Conservation (phyloP, 2,797 vertebrate genomes). For the Rhabdophis nuchalis region DNA sequence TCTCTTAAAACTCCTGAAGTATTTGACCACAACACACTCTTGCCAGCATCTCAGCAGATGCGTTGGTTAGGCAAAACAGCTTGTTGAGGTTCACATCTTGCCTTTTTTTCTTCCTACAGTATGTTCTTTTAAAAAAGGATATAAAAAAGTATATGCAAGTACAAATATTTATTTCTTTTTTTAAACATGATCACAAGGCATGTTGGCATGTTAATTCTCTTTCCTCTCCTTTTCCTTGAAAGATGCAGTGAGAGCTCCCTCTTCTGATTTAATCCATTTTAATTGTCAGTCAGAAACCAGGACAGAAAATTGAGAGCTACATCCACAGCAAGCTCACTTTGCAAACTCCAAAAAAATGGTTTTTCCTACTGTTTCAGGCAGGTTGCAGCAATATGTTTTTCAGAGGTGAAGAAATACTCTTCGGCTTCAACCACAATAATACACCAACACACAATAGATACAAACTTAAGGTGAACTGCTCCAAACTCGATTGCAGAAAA, state of each 20-base stretch:
- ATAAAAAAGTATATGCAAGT: background rate
- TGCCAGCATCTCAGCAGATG: background rate
- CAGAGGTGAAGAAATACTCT: background rate
- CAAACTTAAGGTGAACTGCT: no score
- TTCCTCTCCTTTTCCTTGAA: background rate
- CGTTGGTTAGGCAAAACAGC: background rate
- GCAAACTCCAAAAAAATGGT: background rate
- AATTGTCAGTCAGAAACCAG: conserved; percentile 13
- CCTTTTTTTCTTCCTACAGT: background rate
- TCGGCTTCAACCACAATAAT: no score
- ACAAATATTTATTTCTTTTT: background rate
- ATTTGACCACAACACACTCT: background rate
- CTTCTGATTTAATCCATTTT: conserved; percentile 21
- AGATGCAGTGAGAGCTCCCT: conserved; percentile 24
- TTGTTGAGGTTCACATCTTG: background rate
- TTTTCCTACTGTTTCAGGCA: background rate
- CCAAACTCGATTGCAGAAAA: no score
- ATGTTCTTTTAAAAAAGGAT: background rate
- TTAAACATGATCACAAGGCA: background rate
- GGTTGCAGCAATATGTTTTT: background rate
- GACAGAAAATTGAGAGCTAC: background rate
- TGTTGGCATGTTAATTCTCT: background rate
- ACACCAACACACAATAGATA: no score
- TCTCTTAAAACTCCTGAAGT: background rate
- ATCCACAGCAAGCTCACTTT: background rate